Conservation (phyloP, 2,888 invertebrate species). For the Desoria tigrina region DNA sequence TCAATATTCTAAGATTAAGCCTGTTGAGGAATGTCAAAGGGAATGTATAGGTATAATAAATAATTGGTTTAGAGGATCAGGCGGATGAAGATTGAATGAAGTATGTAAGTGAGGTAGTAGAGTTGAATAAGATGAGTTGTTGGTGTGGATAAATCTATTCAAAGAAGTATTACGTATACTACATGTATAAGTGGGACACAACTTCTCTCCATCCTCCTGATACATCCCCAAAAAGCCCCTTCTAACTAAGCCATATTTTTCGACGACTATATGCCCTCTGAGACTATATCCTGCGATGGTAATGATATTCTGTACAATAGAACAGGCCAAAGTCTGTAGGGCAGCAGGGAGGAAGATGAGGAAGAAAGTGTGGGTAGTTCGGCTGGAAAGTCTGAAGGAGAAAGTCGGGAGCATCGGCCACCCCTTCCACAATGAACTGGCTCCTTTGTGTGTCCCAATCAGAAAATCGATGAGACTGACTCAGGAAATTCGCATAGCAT, state of each 20-base stretch:
- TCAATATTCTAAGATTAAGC: too few species aligned
- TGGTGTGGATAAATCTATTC: constrained; percentile 24
- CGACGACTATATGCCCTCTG: too few species aligned
- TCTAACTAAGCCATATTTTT: too few species aligned
- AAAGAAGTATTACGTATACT: constrained; percentile 7
- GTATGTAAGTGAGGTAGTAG: constrained; percentile 15
- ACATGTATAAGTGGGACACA: not conserved
- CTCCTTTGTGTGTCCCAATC: constrained; percentile 25
- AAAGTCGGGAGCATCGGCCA: constrained; percentile 24
- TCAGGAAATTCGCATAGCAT: constrained; percentile 28
- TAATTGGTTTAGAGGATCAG: not conserved
- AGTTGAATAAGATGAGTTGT: constrained; percentile 28
- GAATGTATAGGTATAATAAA: too few species aligned
- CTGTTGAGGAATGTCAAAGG: too few species aligned
- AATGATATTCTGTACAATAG: constrained; percentile 9
- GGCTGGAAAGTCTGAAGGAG: not conserved
- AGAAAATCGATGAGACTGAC: constrained; percentile 45
- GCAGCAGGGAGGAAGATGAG: constrained; percentile 8
- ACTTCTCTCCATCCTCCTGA: too few species aligned
- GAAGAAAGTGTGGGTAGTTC: constrained; percentile 15
- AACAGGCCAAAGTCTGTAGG: constrained; percentile 42
- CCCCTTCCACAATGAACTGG: constrained; percentile 48
- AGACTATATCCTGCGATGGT: too few species aligned
- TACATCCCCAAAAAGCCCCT: too few species aligned
- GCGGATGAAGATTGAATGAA: constrained; percentile 2